Conservation (phyloP, 2,113 vertebrate species). For the Phocoena phocoena region DNA sequence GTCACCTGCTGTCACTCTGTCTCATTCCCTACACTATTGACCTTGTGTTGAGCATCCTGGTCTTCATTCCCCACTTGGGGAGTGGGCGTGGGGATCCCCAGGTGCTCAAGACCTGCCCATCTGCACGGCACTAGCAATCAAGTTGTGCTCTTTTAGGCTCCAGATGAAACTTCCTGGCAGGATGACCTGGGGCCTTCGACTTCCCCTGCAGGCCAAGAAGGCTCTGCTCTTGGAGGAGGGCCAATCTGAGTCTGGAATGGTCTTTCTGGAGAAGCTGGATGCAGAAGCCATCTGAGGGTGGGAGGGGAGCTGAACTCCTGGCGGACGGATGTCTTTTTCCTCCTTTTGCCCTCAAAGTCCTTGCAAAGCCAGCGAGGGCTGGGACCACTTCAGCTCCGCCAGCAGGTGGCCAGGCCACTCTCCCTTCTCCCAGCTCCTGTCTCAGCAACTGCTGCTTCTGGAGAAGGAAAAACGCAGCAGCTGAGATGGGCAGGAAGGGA, state of each 20-base stretch:
- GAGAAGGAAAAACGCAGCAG: background rate
- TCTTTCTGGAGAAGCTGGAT: background rate
- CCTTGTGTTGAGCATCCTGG: background rate
- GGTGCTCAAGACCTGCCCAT: background rate
- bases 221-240: background rate
- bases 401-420: background rate
- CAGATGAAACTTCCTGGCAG: background rate
- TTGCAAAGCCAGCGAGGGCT: background rate
- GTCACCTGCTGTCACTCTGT: background rate
- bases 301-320: background rate
- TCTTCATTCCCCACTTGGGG: background rate
- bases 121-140: fast-evolving
- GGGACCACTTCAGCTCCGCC: background rate
- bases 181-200: background rate
- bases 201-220: background rate
- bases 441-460: background rate
- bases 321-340: background rate
- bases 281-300: background rate
- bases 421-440: background rate
- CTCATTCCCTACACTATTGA: background rate
- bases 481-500: background rate
- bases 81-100: background rate
- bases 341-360: background rate
- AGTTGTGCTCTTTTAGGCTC: background rate
- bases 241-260: background rate